Evolutionary conservation across 2,113 vertebrate genomes (phyloP).

Genomic region (Hippocampus zosterae): DNA sequence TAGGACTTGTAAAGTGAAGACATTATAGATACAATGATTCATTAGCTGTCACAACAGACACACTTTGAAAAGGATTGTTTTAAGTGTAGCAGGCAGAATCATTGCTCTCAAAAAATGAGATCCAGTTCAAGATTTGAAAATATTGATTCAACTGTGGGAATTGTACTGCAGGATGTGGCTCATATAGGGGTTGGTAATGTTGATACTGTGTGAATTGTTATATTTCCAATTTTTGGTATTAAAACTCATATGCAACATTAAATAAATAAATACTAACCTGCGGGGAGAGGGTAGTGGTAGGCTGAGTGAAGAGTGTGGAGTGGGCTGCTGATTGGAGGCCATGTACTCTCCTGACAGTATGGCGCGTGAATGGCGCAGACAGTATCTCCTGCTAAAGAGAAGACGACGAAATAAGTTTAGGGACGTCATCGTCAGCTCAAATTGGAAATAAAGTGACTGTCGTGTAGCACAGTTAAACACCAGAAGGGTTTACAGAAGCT

Average conservation of each 20-base stretch:
- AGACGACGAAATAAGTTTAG: neutral
- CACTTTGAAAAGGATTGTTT: conserved; percentile 3
- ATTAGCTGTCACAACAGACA: neutral
- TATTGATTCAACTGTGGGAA: neutral
- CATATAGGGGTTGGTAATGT: conserved; percentile 3
- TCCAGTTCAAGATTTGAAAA: neutral
- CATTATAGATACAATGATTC: conserved; percentile 17
- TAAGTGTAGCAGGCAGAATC: conserved; percentile 1
- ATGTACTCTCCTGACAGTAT: conserved; percentile 75
- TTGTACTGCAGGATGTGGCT: neutral
- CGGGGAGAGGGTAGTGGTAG: conserved; percentile 64
- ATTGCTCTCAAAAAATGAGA: neutral
- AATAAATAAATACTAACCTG: conserved; percentile 47
- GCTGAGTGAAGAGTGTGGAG: conserved; percentile 67
- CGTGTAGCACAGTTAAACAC: conserved; percentile 16
- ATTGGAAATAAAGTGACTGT: conserved; percentile 7
- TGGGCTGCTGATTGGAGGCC: conserved; percentile 65
- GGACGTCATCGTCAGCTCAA: neutral
- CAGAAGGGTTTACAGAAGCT: conserved; percentile 4
- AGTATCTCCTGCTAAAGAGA: conserved; percentile 59
- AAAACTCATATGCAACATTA: conserved; percentile 7
- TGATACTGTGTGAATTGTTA: conserved; percentile 13
- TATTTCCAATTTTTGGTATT: conserved; percentile 5
- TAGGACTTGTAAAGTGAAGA: conserved; percentile 3
- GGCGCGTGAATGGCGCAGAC: conserved; percentile 64